Base-by-base conservation (phyloP, 2,797 vertebrate species). In the Girardinus metallicus region DNA sequence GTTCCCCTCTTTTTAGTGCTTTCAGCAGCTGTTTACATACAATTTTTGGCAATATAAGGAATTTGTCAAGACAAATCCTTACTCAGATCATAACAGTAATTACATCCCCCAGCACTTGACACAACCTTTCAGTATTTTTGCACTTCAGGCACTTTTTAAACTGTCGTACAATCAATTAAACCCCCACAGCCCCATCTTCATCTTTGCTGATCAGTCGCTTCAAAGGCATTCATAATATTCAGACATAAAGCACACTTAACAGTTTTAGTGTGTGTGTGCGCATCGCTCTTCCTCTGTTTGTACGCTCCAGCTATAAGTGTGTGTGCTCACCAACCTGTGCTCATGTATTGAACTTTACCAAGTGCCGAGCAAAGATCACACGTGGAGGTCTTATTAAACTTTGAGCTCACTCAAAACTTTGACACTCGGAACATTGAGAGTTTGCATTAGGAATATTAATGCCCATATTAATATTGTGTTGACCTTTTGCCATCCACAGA, bases 391-490 rank as follows among this genome's bases (percentile, higher is more conserved):
- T 93, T 90, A 94, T 95, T 94, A 94, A 95, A 96, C 93, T 94
- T 92, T 91, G 91, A 88, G 90, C 91, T 92, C 85, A 79, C 90
- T 94, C 92, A 87, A 93, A 96, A 95, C 93, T 93, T 88, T 88
- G 80, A 93, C 85, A 88, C 86, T 70, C 84, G 71, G 79, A 86
- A 88, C 81, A 73, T 80, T n/a, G 84, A 1, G 79, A 92, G 94
- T 95, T 95, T 95, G 93, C 93, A 91, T 94, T 92, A 93, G 86
- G 94, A 96, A 96, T 96, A 95, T 96, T 95, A 95, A 96, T 93
- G 91, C 92, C 77, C 89, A 91, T 94, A 95, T 96, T 95, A 91
- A 95, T 96, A 95, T 96, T 44, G 74, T 94, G 94, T 95, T 96
- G 95, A 96, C 95, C 95, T 96, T 96, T 94, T 88, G 90, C 90